phyloP scores from a whole-genome alignment of 2,797 vertebrate species.

The Amblyopsis hoosieri region DNA sequence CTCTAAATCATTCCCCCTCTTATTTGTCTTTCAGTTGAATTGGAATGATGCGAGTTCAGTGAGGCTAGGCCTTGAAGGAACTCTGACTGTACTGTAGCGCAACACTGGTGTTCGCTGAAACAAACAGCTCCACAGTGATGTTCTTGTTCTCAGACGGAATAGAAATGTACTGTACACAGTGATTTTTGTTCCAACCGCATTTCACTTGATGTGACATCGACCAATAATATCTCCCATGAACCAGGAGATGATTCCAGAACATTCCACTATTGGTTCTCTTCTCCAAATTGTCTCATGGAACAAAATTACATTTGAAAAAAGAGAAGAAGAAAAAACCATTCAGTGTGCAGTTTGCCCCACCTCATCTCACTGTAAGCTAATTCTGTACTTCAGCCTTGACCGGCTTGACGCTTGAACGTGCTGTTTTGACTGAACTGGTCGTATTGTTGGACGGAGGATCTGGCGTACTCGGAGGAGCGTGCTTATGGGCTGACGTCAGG shows the following conservation, averaged over 20 bases:
- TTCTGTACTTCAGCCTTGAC: conserved; percentile 17
- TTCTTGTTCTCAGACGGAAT: conserved; percentile 19
- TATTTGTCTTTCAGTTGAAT: too few species aligned
- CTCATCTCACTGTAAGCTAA: conserved; percentile 25
- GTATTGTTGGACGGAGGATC: conserved; percentile 15
- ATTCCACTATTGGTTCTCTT: neutral
- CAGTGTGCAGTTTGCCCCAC: conserved; percentile 25
- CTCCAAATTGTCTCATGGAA: neutral
- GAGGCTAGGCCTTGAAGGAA: neutral
- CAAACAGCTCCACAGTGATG: neutral
- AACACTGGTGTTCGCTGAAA: neutral
- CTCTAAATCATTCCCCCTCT: conserved; percentile 8
- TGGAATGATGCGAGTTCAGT: neutral
- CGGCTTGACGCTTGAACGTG: neutral
- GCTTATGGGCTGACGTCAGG: conserved; percentile 57
- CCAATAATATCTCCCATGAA: conserved; percentile 43
- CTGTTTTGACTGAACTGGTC: conserved; percentile 29
- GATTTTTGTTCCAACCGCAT: too few species aligned
- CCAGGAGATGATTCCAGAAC: conserved; percentile 4
- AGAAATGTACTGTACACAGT: conserved; percentile 21
- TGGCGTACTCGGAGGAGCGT: conserved; percentile 29
- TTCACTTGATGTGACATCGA: conserved; percentile 18
- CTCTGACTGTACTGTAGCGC: neutral
- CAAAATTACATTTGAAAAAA: conserved; percentile 5
- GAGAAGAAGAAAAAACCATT: neutral